Conservation (phyloP, 2,797 vertebrate genomes). For the Anabacerthia variegaticeps region DNA sequence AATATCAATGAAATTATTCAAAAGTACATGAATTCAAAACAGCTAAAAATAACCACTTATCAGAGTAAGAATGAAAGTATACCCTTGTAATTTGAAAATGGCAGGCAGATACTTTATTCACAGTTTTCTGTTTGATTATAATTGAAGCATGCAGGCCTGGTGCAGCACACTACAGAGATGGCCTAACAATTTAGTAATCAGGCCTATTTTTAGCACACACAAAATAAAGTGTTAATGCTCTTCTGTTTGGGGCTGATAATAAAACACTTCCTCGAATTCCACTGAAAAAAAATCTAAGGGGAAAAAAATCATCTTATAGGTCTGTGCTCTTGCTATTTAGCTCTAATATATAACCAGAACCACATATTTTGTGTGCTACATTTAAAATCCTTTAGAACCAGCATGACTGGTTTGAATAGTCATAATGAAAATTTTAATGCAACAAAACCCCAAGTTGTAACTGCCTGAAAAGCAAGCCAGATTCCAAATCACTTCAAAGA, state of each 20-base stretch:
- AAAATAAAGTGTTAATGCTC: background rate
- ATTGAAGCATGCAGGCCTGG: background rate
- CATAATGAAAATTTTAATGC: background rate
- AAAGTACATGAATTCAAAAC: background rate
- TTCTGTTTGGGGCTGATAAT: background rate
- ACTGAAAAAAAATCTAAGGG: background rate
- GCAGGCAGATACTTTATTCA: background rate
- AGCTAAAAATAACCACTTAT: background rate
- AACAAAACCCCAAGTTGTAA: background rate
- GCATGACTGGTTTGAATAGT: background rate
- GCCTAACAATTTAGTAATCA: background rate
- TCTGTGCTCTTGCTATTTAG: background rate
- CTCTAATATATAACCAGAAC: background rate
- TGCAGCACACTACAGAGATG: background rate
- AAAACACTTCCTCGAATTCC: background rate
- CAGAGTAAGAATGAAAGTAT: background rate
- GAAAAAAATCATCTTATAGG: background rate
- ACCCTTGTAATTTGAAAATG: background rate
- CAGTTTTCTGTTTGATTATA: background rate
- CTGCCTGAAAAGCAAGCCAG: background rate
- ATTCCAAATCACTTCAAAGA: conserved; percentile 28
- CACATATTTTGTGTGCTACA: background rate
- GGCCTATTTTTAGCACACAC: background rate
- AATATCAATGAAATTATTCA: background rate
- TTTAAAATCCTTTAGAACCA: conserved; percentile 10